Evolutionary conservation across 2,888 invertebrate species (phyloP).

Genomic region (Thymelicus acteon): DNA sequence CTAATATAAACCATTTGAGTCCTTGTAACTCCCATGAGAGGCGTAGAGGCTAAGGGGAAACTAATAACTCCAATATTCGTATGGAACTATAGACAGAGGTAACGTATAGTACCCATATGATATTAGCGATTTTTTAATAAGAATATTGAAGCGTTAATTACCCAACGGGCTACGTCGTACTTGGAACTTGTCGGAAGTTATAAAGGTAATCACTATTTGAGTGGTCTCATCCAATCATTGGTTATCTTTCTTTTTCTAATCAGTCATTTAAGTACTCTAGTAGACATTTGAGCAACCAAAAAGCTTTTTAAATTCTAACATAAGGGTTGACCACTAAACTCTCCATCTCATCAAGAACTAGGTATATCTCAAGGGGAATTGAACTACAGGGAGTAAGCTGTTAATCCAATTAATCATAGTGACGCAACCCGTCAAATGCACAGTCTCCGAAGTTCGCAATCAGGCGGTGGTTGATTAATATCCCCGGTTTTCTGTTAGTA

Average conservation of each 20-base stretch:
- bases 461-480: constrained; percentile 32
- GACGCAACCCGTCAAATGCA: constrained; percentile 31
- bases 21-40: not conserved
- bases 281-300: not conserved
- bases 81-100: not conserved
- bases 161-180: too few species aligned
- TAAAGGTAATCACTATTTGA: too few species aligned
- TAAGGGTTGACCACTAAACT: not conserved
- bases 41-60: not conserved
- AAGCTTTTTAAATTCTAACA: not conserved
- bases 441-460: constrained; percentile 29
- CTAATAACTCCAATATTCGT: not conserved
- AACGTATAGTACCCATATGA: not conserved
- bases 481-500: constrained; percentile 23
- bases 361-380: not conserved
- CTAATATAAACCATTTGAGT: not conserved
- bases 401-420: constrained; percentile 36
- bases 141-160: too few species aligned
- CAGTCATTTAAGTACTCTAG: too few species aligned
- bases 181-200: too few species aligned
- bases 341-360: not conserved
- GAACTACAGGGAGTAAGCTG: not conserved
- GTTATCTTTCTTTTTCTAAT: too few species aligned
- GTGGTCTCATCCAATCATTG: too few species aligned
- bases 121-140: too few species aligned